Conservation (phyloP, 2,113 vertebrate genomes). For the Tyto alba region DNA sequence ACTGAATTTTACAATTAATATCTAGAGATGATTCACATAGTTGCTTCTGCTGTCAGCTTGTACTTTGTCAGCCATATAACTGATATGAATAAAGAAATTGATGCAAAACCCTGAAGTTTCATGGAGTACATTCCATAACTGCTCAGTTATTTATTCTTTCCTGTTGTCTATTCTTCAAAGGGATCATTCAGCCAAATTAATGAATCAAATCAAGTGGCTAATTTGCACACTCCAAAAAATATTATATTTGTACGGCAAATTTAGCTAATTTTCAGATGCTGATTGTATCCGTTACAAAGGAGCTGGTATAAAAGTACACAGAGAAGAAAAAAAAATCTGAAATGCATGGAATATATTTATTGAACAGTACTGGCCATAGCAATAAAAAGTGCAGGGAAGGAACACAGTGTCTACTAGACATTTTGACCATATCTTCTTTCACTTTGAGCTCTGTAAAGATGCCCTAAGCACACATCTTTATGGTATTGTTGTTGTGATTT, state of each 20-base stretch:
- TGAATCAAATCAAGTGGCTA: neutral
- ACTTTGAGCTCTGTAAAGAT: slow-evolving; percentile 3
- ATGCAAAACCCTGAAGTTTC: neutral
- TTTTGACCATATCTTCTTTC: slow-evolving; percentile 11
- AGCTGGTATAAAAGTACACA: neutral
- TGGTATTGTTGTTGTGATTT: slow-evolving; percentile 43
- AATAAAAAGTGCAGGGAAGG: neutral
- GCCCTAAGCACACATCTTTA: slow-evolving; percentile 42
- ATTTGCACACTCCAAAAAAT: neutral
- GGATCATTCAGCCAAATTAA: rapidly evolving
- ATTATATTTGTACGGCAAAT: neutral
- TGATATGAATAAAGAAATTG: neutral
- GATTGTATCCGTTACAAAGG: neutral
- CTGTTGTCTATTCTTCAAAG: neutral
- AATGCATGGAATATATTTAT: neutral
- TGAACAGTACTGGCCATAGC: neutral
- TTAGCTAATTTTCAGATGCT: neutral
- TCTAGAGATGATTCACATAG: neutral
- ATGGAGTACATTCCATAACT: neutral
- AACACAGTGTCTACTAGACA: neutral
- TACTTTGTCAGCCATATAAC: neutral
- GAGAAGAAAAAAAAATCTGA: neutral
- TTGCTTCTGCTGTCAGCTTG: neutral
- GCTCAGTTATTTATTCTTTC: neutral
- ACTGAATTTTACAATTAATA: neutral